Evolutionary conservation across 2,113 vertebrate species (phyloP), one percentile per base, ranked within the genome.

Genomic region (Cranoglanis bouderius): DNA sequence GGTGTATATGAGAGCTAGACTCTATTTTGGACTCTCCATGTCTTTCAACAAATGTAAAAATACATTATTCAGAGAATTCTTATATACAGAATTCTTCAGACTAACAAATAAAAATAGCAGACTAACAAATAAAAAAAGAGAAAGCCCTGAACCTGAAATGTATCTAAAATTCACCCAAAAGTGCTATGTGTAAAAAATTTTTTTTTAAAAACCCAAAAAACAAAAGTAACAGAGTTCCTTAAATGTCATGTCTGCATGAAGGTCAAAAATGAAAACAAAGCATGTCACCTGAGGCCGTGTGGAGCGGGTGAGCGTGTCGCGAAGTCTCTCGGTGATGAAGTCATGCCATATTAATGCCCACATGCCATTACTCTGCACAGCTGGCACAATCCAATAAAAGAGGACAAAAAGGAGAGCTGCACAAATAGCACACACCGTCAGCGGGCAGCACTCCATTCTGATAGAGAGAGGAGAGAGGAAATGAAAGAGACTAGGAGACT

Each of bases 221-320:
- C 18, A 59, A 21, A 59, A 49, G 6, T 4, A 63, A 83, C 7
- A 4, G 61, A n/a, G 3, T n/a, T 9, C 61, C 26, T 63, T 12
- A 57, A 57, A 82, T 38, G 32, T 35, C 32, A 83, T 0, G 7
- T n/a, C 55, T 59, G 29, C 24, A 53, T 29, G 13, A 84, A 67
- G 29, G 29, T 29, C n/a, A 35, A 26, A 40, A 43, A 81, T 13
- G n/a, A 57, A 18, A n/a, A 49, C 0, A 46, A 65, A 46, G 6
- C 13, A 6, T 53, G 75, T 88, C 89, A 92, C 91, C 91, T 92
- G 90, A 88, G 92, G 92, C 85, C 87, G 77, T 5, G 93, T 90
- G 35, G 90, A 88, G 51, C 91, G 49, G 1, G 90, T 93, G 21
- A 92, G 3, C 7, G 40, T 35, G 82, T 93, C 72, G 6, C 88